phyloP scores from a whole-genome alignment of 2,113 vertebrate species.

The Arothron firmamentum region DNA sequence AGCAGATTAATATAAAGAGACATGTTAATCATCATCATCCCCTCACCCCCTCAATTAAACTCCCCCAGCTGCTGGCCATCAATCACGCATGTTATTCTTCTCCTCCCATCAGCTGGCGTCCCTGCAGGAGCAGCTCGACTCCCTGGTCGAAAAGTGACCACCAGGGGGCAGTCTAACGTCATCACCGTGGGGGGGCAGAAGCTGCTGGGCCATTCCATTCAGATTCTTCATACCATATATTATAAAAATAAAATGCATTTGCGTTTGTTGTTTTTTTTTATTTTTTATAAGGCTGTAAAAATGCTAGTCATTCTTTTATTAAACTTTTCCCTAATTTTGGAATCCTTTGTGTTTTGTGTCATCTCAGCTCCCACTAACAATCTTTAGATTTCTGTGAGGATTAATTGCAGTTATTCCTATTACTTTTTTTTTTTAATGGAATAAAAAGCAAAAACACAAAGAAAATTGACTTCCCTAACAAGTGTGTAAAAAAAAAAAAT shows the following conservation, averaged over 20 bases:
- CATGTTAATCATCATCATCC: constrained; percentile 65
- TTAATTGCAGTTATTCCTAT: no score
- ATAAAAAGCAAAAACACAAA: no score
- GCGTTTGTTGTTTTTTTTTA: not conserved
- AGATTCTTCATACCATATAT: constrained; percentile 18
- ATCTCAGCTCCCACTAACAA: no score
- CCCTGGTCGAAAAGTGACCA: constrained; percentile 90
- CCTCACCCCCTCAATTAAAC: constrained; percentile 64
- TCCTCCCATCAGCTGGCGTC: constrained; percentile 78
- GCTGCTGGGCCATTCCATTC: constrained; percentile 43
- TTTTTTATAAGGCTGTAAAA: not conserved
- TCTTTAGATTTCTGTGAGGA: no score
- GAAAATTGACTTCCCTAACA: no score
- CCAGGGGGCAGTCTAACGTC: constrained; percentile 62
- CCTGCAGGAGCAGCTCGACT: constrained; percentile 94
- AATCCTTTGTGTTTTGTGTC: no score
- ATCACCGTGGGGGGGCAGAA: constrained; percentile 13
- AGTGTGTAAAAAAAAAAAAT: no score
- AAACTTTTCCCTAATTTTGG: not conserved
- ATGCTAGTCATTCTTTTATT: not conserved
- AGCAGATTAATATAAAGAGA: constrained; percentile 45
- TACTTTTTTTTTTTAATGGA: no score
- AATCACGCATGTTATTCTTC: constrained; percentile 50
- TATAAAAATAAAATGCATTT: not conserved
- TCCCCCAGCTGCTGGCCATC: constrained; percentile 42